These are phyloP conservation scores for Empidonax traillii DNA, from an alignment of 2,113 vertebrate genomes.

Conservation along the genomic window DNA sequence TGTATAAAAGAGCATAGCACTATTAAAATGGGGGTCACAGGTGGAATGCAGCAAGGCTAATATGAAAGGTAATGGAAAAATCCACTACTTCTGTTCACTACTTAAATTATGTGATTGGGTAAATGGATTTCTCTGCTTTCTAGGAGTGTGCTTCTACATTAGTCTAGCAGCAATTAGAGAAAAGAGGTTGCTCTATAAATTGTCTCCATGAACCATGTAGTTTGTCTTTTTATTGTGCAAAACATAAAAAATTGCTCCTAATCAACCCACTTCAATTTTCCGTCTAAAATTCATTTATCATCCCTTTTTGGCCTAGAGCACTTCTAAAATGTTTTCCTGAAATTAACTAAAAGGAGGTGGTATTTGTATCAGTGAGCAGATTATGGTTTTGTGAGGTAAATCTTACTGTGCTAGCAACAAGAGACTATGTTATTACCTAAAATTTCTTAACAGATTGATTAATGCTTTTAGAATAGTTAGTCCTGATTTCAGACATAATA, in stretches of 20 bases:
- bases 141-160: slow-evolving; percentile 75
- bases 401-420: slow-evolving; percentile 43
- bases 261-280: slow-evolving; percentile 81
- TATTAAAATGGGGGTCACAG: slow-evolving; percentile 78
- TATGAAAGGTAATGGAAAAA: slow-evolving; percentile 92
- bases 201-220: slow-evolving; percentile 72
- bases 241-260: slow-evolving; percentile 80
- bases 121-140: slow-evolving; percentile 85
- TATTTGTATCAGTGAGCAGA: slow-evolving; percentile 70
- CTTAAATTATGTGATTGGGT: slow-evolving; percentile 85
- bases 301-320: slow-evolving; percentile 65
- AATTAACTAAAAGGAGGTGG: slow-evolving; percentile 68
- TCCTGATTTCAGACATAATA: slow-evolving; percentile 67
- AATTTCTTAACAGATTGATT: slow-evolving; percentile 70
- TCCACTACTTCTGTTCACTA: slow-evolving; percentile 79
- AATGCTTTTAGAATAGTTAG: slow-evolving; percentile 78
- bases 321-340: slow-evolving; percentile 72
- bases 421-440: slow-evolving; percentile 40
- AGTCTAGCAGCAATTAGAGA: slow-evolving; percentile 86
- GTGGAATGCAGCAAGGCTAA: slow-evolving; percentile 83
- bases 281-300: slow-evolving; percentile 75
- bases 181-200: slow-evolving; percentile 82
- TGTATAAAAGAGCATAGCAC: slow-evolving; percentile 69
- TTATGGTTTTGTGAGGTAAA: slow-evolving; percentile 31
- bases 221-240: slow-evolving; percentile 82